These are phyloP conservation scores for Trogon melanurus DNA, from an alignment of 2,113 vertebrate genomes.

Conservation along the genomic window DNA sequence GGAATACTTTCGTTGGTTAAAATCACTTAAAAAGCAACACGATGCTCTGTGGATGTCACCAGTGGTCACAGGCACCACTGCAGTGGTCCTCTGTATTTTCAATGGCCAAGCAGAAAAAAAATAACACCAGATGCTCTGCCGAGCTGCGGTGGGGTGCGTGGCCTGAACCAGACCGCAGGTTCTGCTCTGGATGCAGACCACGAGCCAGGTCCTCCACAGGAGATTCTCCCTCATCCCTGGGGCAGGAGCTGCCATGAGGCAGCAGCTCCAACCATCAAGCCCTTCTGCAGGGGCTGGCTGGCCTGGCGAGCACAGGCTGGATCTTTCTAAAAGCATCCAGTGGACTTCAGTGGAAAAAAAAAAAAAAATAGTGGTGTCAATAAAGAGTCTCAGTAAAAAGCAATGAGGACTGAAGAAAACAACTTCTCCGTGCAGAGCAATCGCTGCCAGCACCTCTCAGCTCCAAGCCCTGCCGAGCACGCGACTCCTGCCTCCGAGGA, in stretches of 20 bases:
- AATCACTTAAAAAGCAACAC: not conserved
- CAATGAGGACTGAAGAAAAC: not conserved
- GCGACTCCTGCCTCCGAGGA: not conserved
- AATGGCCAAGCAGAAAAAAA: not conserved
- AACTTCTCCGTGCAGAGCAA: fast-evolving
- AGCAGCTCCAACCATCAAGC: not conserved
- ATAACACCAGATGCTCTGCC: fast-evolving
- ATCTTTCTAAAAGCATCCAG: not conserved
- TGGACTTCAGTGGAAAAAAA: not conserved
- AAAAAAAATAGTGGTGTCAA: fast-evolving
- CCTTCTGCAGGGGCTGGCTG: not conserved
- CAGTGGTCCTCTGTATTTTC: not conserved
- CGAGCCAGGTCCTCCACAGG: not conserved
- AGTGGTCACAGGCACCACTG: fast-evolving
- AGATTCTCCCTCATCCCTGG: not conserved
- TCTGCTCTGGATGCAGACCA: not conserved
- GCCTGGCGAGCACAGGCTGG: not conserved
- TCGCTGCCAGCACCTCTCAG: not conserved
- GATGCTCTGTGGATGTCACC: not conserved
- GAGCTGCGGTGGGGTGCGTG: not conserved
- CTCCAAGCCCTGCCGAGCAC: not conserved
- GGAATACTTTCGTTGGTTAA: not conserved
- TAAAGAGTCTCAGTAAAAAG: not conserved
- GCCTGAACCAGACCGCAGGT: not conserved
- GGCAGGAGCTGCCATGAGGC: not conserved